These are phyloP conservation scores for Pluvianellus socialis DNA, from an alignment of 2,113 vertebrate species.

Conservation along the genomic window DNA sequence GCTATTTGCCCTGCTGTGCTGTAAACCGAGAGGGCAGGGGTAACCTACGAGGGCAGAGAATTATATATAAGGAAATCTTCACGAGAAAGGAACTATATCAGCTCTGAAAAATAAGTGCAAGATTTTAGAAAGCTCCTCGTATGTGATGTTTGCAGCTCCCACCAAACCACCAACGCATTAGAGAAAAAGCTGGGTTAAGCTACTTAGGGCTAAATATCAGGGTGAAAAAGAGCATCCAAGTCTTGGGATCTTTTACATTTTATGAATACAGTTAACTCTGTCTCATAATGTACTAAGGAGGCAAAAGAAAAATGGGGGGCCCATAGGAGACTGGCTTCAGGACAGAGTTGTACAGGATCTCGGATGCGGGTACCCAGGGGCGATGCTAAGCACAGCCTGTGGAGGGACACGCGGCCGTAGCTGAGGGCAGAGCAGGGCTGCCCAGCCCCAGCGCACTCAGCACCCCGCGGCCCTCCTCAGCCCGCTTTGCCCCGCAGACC, in stretches of 20 bases:
- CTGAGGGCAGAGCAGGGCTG: not conserved
- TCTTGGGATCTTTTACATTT: not conserved
- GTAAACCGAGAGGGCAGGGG: not conserved
- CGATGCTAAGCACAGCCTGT: not conserved
- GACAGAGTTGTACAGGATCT: fast-evolving
- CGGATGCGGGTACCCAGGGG: not conserved
- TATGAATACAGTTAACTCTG: not conserved
- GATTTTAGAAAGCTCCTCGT: not conserved
- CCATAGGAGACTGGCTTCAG: not conserved
- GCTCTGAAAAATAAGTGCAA: not conserved
- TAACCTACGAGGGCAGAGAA: fast-evolving
- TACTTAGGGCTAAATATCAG: not conserved
- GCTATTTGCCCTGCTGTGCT: not conserved
- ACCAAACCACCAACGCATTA: not conserved
- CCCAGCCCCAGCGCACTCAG: not conserved
- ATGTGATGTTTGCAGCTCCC: fast-evolving
- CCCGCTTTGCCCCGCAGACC: no score
- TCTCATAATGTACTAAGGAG: not conserved
- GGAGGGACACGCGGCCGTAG: fast-evolving
- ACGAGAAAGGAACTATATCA: not conserved
- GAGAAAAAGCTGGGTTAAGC: not conserved
- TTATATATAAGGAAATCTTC: not conserved
- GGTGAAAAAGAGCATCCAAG: not conserved
- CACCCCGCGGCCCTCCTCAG: not conserved
- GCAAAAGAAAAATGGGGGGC: not conserved